Percentiles rank a stretch among this genome's conserved stretches.
Conservation (phyloP, 2,113 vertebrate genomes). For the Pimephales promelas region DNA sequence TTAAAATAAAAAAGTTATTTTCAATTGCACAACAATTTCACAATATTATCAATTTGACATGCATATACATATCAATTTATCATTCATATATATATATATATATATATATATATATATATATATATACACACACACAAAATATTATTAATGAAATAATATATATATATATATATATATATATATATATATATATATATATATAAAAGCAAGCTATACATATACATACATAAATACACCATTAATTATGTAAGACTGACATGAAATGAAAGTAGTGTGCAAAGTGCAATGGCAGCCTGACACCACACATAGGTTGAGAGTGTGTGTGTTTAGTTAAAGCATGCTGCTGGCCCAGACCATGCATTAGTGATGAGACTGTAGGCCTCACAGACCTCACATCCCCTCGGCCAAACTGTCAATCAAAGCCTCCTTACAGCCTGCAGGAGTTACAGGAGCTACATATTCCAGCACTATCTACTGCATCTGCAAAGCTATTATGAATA, state of each 20-base stretch:
- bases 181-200: not conserved
- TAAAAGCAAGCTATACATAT: too few species aligned
- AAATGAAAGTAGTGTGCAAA: conserved; percentile 64
- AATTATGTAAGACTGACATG: conserved; percentile 71
- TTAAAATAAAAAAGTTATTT: too few species aligned
- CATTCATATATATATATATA: too few species aligned
- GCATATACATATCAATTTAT: too few species aligned
- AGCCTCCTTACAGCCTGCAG: conserved; percentile 65
- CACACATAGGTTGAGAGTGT: conserved; percentile 70
- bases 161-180: not conserved
- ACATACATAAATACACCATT: conserved; percentile 52
- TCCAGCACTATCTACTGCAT: conserved; percentile 75
- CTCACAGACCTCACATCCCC: conserved; percentile 59
- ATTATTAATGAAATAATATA: too few species aligned
- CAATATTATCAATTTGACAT: too few species aligned
- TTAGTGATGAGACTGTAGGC: conserved; percentile 76
- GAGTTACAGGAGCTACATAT: conserved; percentile 66
- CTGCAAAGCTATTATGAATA: conserved; percentile 80
- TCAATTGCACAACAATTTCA: too few species aligned
- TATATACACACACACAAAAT: too few species aligned
- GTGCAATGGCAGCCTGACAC: conserved; percentile 54
- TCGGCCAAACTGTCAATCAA: conserved; percentile 58
- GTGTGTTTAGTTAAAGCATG: conserved; percentile 79
- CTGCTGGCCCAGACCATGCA: conserved; percentile 73
- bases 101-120: too few species aligned